Conservation (phyloP, 1,140 invertebrate genomes). For the Thereuonema tuberculata region DNA sequence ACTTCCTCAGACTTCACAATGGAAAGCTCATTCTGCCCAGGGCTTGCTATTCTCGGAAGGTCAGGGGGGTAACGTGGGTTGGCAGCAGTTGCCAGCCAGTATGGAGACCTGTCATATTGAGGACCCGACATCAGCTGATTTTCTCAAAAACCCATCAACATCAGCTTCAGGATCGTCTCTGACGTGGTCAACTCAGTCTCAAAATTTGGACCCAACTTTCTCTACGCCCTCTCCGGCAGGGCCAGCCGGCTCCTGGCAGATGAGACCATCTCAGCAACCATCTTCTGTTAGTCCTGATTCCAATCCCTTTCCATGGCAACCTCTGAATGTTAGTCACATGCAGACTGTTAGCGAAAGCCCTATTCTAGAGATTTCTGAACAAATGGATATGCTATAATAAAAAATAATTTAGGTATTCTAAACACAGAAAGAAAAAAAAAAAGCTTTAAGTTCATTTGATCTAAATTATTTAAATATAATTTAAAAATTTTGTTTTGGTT, state of each 20-base stretch:
- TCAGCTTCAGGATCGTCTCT: no score
- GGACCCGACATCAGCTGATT: background rate
- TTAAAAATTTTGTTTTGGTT: no score
- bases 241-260: background rate
- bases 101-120: slow-evolving; percentile 43
- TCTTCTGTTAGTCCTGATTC: background rate
- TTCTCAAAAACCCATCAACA: no score
- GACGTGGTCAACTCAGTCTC: background rate
- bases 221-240: no score
- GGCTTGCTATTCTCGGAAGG: background rate
- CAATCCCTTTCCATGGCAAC: background rate
- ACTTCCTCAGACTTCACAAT: no score
- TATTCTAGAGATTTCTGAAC: background rate
- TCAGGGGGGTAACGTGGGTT: slow-evolving; percentile 19
- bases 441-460: no score
- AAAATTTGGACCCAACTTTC: background rate
- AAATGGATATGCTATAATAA: slow-evolving; percentile 5
- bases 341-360: slow-evolving; percentile 7
- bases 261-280: background rate
- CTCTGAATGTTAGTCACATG: background rate
- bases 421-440: no score
- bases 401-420: background rate
- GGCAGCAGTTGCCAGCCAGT: slow-evolving; percentile 40
- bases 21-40: background rate
- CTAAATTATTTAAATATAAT: no score